Conservation (phyloP, 1,140 invertebrate genomes). For the Zaprionus tsacasi region DNA sequence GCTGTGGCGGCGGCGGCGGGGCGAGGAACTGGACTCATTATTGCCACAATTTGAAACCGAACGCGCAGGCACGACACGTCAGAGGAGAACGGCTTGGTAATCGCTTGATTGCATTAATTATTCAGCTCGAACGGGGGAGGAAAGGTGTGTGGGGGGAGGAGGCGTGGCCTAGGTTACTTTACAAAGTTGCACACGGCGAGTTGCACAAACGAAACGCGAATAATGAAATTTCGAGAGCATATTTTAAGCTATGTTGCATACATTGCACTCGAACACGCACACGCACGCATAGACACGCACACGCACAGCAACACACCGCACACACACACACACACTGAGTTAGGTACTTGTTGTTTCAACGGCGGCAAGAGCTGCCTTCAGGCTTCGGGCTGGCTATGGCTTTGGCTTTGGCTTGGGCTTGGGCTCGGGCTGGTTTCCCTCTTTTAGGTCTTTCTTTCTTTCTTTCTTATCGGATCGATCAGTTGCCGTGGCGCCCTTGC, state of each 20-base stretch:
- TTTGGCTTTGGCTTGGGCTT: no score
- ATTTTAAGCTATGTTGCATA: slow-evolving; percentile 75
- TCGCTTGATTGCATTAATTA: slow-evolving; percentile 82
- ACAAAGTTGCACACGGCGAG: slow-evolving; percentile 44
- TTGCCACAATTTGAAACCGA: slow-evolving; percentile 61
- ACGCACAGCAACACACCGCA: slow-evolving; percentile 15
- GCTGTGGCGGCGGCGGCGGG: background rate
- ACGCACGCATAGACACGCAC: slow-evolving; percentile 23
- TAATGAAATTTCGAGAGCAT: slow-evolving; percentile 74
- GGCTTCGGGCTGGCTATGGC: slow-evolving; percentile 33
- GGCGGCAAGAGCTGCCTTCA: slow-evolving; percentile 69
- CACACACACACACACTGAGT: slow-evolving; percentile 24
- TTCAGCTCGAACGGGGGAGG: slow-evolving; percentile 60
- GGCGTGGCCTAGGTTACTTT: slow-evolving; percentile 67
- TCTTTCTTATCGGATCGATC: slow-evolving; percentile 8
- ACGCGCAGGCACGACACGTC: slow-evolving; percentile 39
- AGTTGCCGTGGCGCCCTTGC: slow-evolving; percentile 72
- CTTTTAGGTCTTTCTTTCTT: background rate
- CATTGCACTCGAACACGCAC: slow-evolving; percentile 37
- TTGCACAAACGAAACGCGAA: slow-evolving; percentile 42
- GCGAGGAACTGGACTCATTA: slow-evolving; percentile 22
- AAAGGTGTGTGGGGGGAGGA: slow-evolving; percentile 26
- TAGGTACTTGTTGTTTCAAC: slow-evolving; percentile 75
- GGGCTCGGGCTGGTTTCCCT: slow-evolving; percentile 8
- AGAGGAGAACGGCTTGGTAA: slow-evolving; percentile 56